Percentiles rank a stretch among this genome's conserved stretches.
Evolutionary conservation across 2,113 vertebrate species (phyloP).

Genomic region (Alaudala cheleensis): DNA sequence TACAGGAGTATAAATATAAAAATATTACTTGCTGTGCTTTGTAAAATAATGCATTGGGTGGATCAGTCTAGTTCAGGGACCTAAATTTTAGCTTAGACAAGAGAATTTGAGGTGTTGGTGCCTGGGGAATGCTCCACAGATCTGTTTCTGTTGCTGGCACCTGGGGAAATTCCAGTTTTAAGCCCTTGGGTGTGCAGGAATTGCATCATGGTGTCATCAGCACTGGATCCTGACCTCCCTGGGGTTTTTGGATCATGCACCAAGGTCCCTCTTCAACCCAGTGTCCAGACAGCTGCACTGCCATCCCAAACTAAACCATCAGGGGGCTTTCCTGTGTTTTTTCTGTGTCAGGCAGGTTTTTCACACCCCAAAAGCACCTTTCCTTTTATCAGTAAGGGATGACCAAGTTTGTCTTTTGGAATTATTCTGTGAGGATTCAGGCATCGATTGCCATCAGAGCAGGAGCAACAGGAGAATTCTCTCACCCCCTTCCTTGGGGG

Average conservation of each 20-base stretch:
- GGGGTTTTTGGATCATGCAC: not conserved
- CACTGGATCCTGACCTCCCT: not conserved
- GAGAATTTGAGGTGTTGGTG: not conserved
- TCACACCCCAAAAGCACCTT: not conserved
- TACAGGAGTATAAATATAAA: not conserved
- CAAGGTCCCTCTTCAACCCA: not conserved
- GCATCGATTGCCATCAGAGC: not conserved
- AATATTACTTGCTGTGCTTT: not conserved
- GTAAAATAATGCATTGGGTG: not conserved
- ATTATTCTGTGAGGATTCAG: conserved; percentile 27
- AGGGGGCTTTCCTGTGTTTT: not conserved
- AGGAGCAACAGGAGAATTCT: not conserved
- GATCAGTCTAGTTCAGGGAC: not conserved
- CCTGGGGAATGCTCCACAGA: not conserved
- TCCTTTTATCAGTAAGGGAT: conserved; percentile 6
- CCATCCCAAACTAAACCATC: not conserved
- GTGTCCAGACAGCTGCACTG: not conserved
- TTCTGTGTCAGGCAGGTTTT: not conserved
- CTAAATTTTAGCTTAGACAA: not conserved
- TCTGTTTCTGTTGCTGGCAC: not conserved
- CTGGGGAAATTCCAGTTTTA: not conserved
- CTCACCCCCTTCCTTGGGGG: not conserved
- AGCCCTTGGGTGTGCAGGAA: not conserved
- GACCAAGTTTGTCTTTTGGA: conserved; percentile 30
- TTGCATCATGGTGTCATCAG: not conserved